Evolutionary conservation across 2,888 invertebrate genomes (phyloP), one percentile per base, ranked within the genome.

Genomic region (Protula sp.): DNA sequence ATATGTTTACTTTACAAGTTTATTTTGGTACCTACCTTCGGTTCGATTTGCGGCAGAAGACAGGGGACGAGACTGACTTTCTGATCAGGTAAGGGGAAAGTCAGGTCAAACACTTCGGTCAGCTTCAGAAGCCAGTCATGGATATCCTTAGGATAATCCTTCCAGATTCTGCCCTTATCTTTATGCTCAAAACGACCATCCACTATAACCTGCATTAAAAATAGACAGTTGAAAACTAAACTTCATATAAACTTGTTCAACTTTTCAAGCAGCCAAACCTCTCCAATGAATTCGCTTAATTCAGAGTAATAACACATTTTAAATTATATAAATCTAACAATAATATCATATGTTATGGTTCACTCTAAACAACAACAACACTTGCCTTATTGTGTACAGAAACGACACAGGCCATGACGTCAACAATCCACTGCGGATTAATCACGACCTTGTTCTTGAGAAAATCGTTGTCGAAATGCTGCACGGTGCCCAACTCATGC

Each of bases 391-490:
- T 72, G 64, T 78, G 74, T 1, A 79, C 78, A 22, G 78, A 75
- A 47, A 80, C 78, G 14, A 80, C 67, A 70, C 78, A 79, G 2
- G 80, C 74, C 77, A 80, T 80, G 19, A 79, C n/a, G n/a, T n/a
- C n/a, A n/a, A n/a, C n/a, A n/a, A n/a, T n/a, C n/a, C n/a, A n/a
- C n/a, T n/a, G n/a, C 78, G 80, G 79, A 51, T 76, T 72, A 47
- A 79, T 75, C 30, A 80, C 78, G 1, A 80, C 74, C 47, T 72
- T 65, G 30, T 74, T 66, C 22, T 73, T 64, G 30, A 80, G 66
- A 47, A 76, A 73, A 47, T 75, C 73, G 19, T 74, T 78, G 69
- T 75, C 70, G 65, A 80, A 80, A 65, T 78, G 74, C 69, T 79
- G 78, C 9, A 79, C 67, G 0, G 77, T 76, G 22, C 80, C 80